Evolutionary conservation across 2,888 invertebrate genomes (phyloP).

Genomic region (Diarsia rubi): DNA sequence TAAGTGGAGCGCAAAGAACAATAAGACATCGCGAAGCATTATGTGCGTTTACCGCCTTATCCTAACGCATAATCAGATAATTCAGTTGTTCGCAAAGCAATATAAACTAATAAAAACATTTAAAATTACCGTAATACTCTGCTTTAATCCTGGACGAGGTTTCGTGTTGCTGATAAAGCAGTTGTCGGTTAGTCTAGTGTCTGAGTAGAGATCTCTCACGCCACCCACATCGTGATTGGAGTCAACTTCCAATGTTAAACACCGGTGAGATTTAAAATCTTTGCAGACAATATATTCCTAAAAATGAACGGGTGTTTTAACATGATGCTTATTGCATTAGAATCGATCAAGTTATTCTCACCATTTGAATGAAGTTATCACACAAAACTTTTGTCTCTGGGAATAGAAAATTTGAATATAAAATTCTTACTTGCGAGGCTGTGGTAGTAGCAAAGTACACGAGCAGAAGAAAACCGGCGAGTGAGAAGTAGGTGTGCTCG

Average conservation of each 20-base stretch:
- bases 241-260: conserved; percentile 73
- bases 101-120: neutral
- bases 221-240: conserved; percentile 57
- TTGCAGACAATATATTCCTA: conserved; percentile 75
- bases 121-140: conserved; percentile 67
- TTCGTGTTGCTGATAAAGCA: conserved; percentile 75
- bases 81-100: conserved; percentile 54
- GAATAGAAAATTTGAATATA: conserved; percentile 9
- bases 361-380: neutral
- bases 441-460: conserved; percentile 39
- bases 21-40: conserved; percentile 53
- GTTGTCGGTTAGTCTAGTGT: conserved; percentile 52
- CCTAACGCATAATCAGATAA: conserved; percentile 16
- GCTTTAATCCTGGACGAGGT: conserved; percentile 56
- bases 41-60: conserved; percentile 26
- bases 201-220: conserved; percentile 54
- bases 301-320: conserved; percentile 51
- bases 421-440: conserved; percentile 67
- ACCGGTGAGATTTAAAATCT: conserved; percentile 70
- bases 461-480: conserved; percentile 47
- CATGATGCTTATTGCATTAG: conserved; percentile 20
- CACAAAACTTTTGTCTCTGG: conserved; percentile 24
- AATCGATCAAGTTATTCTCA: neutral
- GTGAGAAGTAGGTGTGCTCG: conserved; percentile 30
- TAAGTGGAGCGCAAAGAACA: conserved; percentile 38